Conservation (phyloP, 2,113 vertebrate species). For the Hippopotamus amphibius region DNA sequence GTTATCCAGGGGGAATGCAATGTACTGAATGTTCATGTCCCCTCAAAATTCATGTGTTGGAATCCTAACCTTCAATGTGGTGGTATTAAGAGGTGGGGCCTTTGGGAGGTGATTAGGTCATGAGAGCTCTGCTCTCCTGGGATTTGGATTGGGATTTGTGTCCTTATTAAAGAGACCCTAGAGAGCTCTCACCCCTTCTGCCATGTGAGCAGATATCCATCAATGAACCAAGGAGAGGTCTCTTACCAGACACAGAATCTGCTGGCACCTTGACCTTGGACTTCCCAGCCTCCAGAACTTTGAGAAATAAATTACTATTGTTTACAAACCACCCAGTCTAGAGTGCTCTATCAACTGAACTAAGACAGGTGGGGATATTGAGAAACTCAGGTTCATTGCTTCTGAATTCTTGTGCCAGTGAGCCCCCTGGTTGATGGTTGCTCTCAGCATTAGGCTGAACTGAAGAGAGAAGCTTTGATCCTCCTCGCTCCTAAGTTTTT, state of each 20-base stretch:
- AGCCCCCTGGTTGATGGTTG: background rate
- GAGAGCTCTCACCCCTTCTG: background rate
- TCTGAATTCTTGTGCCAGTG: background rate
- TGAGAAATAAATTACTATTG: background rate
- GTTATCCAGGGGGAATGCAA: background rate
- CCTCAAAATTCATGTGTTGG: background rate
- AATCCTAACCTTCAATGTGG: background rate
- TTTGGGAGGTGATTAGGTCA: background rate
- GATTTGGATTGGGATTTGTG: background rate
- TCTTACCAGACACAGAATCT: background rate
- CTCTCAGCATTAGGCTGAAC: background rate
- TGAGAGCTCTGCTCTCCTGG: background rate
- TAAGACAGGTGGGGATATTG: background rate
- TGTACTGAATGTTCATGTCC: background rate
- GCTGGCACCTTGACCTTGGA: background rate
- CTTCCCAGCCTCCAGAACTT: background rate
- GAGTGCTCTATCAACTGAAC: background rate
- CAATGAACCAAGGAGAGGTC: background rate
- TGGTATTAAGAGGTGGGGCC: background rate
- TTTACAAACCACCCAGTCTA: background rate
- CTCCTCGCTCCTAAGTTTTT: background rate
- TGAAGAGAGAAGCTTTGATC: background rate
- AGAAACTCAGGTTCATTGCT: background rate
- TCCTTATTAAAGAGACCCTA: background rate
- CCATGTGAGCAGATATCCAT: background rate